Conservation (phyloP, 2,888 invertebrate genomes). For the Patella pellucida region DNA sequence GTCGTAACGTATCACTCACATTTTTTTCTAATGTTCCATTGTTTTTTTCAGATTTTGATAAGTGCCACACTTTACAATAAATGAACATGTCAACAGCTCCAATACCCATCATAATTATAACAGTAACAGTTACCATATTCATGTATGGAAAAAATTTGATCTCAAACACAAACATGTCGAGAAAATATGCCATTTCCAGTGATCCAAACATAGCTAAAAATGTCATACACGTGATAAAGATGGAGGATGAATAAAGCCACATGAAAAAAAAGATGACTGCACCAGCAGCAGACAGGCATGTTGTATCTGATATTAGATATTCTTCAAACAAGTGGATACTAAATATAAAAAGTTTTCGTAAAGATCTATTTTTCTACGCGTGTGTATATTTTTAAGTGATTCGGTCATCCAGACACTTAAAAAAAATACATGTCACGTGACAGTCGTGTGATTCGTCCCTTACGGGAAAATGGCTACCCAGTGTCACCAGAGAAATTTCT, state of each 20-base stretch:
- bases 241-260: conserved; percentile 90
- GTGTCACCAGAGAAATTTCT: no score
- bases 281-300: conserved; percentile 84
- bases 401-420: no score
- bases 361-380: no score
- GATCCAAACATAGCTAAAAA: conserved; percentile 88
- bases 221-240: conserved; percentile 87
- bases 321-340: conserved; percentile 93
- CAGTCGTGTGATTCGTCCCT: no score
- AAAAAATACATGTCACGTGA: no score
- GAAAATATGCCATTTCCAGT: conserved; percentile 89
- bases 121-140: conserved; percentile 93
- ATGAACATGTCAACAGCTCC: conserved; percentile 97
- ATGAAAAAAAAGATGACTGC: conserved; percentile 82
- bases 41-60: conserved; percentile 75
- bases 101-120: conserved; percentile 84
- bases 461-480: no score
- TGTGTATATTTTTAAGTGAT: no score
- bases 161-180: conserved; percentile 87
- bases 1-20: conserved; percentile 81
- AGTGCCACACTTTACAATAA: conserved; percentile 85
- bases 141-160: conserved; percentile 96
- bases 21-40: conserved; percentile 76
- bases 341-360: no score
- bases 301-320: conserved; percentile 84